A percentile compares a stretch with the other conserved stretches of the same genome.
These are phyloP conservation scores for Campylomormyrus numenius DNA, from an alignment of 2,113 vertebrate genomes.

Conservation along the genomic window DNA sequence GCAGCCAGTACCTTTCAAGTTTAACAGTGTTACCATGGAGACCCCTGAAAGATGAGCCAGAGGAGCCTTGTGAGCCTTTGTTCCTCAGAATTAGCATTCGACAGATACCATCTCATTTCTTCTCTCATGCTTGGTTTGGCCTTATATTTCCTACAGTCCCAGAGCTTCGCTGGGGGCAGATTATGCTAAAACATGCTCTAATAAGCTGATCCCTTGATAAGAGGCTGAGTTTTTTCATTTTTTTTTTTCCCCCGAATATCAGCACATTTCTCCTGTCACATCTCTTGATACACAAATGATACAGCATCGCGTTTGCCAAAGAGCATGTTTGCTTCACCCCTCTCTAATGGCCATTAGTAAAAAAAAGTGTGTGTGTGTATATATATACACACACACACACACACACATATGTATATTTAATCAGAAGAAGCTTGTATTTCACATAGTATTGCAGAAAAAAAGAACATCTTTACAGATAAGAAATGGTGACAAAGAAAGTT, in stretches of 20 bases:
- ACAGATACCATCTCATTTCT: conserved; percentile 17
- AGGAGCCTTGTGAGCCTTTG: conserved; percentile 20
- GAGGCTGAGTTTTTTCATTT: conserved; percentile 41
- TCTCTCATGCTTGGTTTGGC: neutral
- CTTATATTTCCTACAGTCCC: conserved; percentile 4
- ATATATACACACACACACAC: no score
- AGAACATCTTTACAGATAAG: neutral
- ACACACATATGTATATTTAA: no score
- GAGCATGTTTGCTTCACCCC: neutral
- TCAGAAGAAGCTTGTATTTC: neutral
- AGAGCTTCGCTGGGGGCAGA: conserved; percentile 23
- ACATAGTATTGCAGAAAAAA: neutral
- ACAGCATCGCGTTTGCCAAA: neutral
- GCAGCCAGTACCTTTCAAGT: conserved; percentile 20
- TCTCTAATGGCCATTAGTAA: neutral
- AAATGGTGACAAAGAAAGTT: neutral
- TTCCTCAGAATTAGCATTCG: conserved; percentile 29
- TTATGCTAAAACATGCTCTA: conserved; percentile 36
- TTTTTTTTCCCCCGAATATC: conserved; percentile 28
- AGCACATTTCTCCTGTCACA: conserved; percentile 1
- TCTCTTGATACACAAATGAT: neutral
- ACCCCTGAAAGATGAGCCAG: conserved; percentile 12
- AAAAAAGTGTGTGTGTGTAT: neutral
- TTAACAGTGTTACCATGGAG: conserved; percentile 34
- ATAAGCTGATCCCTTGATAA: conserved; percentile 52